phyloP scores from a whole-genome alignment of 2,113 vertebrate species.

The Pachycephala philippinensis region DNA sequence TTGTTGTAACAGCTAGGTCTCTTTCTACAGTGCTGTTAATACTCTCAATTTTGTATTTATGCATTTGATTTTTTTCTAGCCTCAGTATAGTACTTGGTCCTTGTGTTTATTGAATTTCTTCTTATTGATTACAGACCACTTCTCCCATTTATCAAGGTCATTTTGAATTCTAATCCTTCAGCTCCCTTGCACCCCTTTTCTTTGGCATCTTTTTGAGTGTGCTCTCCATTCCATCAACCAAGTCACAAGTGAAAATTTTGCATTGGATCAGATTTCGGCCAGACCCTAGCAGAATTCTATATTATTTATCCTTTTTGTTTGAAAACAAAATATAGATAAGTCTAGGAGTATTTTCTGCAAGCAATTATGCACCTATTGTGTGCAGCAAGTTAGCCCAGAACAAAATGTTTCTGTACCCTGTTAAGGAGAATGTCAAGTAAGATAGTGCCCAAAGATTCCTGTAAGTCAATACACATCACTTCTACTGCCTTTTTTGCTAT shows the following conservation, averaged over 20 bases:
- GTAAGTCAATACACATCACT: neutral
- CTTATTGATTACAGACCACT: neutral
- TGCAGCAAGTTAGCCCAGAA: neutral
- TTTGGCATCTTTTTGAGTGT: neutral
- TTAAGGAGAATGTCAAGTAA: neutral
- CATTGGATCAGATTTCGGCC: neutral
- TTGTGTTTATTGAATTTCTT: neutral
- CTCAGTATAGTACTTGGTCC: neutral
- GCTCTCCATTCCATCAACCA: neutral
- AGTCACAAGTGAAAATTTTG: neutral
- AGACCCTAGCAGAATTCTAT: neutral
- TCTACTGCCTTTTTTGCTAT: neutral
- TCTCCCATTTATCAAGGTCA: neutral
- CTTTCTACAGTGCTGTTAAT: neutral
- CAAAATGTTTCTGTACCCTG: neutral
- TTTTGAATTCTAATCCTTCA: conserved; percentile 5
- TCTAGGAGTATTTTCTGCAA: neutral
- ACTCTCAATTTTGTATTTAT: neutral
- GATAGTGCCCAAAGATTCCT: neutral
- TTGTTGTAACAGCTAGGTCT: neutral
- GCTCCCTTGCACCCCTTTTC: neutral
- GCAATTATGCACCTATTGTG: neutral
- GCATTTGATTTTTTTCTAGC: neutral
- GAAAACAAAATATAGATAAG: neutral
- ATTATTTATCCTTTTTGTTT: neutral